A percentile compares a stretch with the other conserved stretches of the same genome.
phyloP scores from a whole-genome alignment of 2,888 invertebrate species.

The Limenitis camilla region DNA sequence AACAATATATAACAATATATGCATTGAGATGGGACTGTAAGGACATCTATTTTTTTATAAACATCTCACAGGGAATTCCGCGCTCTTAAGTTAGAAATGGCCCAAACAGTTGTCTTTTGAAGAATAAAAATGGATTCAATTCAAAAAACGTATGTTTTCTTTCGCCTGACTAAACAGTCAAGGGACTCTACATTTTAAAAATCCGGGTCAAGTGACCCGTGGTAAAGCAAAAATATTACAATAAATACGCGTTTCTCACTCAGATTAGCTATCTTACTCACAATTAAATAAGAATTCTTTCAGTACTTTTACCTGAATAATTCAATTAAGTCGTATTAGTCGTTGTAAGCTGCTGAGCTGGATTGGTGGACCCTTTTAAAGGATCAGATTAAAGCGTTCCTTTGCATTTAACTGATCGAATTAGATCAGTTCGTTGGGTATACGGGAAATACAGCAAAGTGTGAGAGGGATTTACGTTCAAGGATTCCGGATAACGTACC shows the following conservation, averaged over 20 bases:
- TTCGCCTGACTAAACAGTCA: too few species aligned
- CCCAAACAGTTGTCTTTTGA: too few species aligned
- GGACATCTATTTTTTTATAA: too few species aligned
- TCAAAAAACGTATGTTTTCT: too few species aligned
- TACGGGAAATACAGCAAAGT: neutral
- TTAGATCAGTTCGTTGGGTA: neutral
- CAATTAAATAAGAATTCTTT: neutral
- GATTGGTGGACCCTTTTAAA: slow-evolving; percentile 18
- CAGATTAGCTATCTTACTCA: neutral
- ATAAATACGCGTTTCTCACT: neutral
- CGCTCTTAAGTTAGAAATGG: too few species aligned
- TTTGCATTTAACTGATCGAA: slow-evolving; percentile 14
- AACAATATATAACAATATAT: too few species aligned
- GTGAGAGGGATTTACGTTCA: neutral
- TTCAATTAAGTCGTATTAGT: slow-evolving; percentile 22
- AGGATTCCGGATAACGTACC: too few species aligned
- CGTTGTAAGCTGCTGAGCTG: slow-evolving; percentile 17
- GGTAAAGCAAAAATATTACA: neutral
- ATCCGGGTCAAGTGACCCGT: too few species aligned
- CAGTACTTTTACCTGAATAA: slow-evolving; percentile 8
- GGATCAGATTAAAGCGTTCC: slow-evolving; percentile 19
- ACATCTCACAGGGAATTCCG: too few species aligned
- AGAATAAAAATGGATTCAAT: too few species aligned
- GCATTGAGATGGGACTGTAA: too few species aligned
- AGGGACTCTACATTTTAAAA: too few species aligned